Evolutionary conservation across 2,888 invertebrate genomes (phyloP).

Genomic region (Pollenia amentaria): DNA sequence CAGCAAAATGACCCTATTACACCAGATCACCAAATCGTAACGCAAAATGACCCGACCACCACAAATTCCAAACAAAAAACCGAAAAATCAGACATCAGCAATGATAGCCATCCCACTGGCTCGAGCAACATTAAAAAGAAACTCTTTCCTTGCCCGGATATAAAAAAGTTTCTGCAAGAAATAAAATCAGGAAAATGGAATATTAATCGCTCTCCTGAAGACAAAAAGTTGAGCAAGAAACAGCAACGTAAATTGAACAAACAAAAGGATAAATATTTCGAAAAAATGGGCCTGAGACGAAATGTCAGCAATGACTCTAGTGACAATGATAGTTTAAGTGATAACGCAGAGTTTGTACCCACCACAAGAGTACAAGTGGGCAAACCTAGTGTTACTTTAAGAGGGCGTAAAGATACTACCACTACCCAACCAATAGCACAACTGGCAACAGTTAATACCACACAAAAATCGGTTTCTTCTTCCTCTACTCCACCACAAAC

Average conservation of each 20-base stretch:
- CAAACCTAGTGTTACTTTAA: slow-evolving; percentile 83
- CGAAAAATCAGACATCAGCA: slow-evolving; percentile 79
- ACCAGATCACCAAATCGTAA: slow-evolving; percentile 75
- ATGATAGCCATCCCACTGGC: slow-evolving; percentile 76
- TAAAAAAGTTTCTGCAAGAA: slow-evolving; percentile 82
- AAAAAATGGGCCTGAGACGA: slow-evolving; percentile 85
- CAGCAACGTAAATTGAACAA: slow-evolving; percentile 85
- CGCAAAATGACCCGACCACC: slow-evolving; percentile 39
- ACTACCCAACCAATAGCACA: slow-evolving; percentile 57
- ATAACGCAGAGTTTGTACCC: slow-evolving; percentile 84
- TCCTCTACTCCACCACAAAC: slow-evolving; percentile 55
- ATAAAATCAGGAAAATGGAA: slow-evolving; percentile 82
- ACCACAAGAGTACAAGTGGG: slow-evolving; percentile 82
- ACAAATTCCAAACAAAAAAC: slow-evolving; percentile 77
- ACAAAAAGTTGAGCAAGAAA: slow-evolving; percentile 84
- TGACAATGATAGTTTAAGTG: slow-evolving; percentile 82
- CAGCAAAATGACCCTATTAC: slow-evolving; percentile 75
- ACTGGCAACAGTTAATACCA: slow-evolving; percentile 23
- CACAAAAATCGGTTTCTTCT: slow-evolving; percentile 60
- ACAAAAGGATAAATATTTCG: slow-evolving; percentile 87
- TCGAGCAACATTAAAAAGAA: slow-evolving; percentile 81
- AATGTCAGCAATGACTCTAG: slow-evolving; percentile 80
- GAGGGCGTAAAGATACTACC: slow-evolving; percentile 79
- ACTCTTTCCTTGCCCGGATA: slow-evolving; percentile 81
- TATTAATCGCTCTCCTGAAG: slow-evolving; percentile 83